Evolutionary conservation across 2,888 invertebrate genomes (phyloP), one percentile per base, ranked within the genome.

Genomic region (Didymodactylos carnosus): DNA sequence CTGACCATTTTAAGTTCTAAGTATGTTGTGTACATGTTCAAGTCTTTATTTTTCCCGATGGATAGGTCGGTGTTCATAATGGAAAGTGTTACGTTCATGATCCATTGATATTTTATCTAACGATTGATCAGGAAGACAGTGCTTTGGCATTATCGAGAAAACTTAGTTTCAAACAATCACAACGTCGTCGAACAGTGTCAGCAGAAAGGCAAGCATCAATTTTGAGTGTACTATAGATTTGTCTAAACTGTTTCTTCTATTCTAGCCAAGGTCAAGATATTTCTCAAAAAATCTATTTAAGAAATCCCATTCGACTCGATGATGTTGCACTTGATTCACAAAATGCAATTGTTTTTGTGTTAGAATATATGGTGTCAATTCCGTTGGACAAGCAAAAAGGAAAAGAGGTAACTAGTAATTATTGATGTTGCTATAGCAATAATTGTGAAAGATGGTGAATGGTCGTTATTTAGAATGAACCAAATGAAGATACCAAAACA

Each of bases 21-120:
- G 73, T 62, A 19, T 39, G 25, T 13, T 49, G 25, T 53, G 25
- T 25, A 6, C 53, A 29, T 11, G 53, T 13, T 8, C 53, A 29
- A 53, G 7, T 51, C 5, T 40, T 14, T 19, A 11, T 27, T 77
- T 11, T n/a, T n/a, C n/a, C n/a, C n/a, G n/a, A n/a, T n/a, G n/a
- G n/a, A n/a, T 75, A 84, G 84, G 80, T 86, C 75, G 85, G 85
- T 49, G 80, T 85, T 13, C 85, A 85, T 78, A 85, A 86, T 79
- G 85, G 85, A 8, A 83, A 82, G 80, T 79, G 80, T 14, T 85
- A 83, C 77, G 78, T 84, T 8, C 81, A 82, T 40, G 83, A 84
- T 72, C 84, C 85, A 14, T 79, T 82, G 71, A 80, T 81, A 4
- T 80, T 84, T 39, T 80, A 82, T 72, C 77, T 85, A 46, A 80